Percentiles rank a stretch among this genome's conserved stretches.
These are phyloP conservation scores for Trachelus troglodyta DNA, from an alignment of 2,888 invertebrate genomes.

Conservation along the genomic window DNA sequence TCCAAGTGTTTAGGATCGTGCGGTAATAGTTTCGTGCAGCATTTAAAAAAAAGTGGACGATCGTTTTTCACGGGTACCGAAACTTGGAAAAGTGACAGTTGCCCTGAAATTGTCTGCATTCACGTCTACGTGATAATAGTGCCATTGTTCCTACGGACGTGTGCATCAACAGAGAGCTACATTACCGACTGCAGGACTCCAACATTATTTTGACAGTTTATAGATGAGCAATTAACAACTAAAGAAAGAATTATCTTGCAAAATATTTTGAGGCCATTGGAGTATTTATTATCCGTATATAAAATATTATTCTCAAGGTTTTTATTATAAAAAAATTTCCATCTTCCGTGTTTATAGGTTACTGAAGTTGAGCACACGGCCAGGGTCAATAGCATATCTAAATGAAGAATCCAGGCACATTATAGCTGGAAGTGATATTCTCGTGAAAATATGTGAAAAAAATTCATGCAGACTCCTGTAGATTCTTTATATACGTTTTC, in stretches of 20 bases:
- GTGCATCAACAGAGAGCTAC: conserved; percentile 1
- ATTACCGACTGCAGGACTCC: neutral
- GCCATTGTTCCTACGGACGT: neutral
- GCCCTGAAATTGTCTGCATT: conserved; percentile 44
- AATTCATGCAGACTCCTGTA: neutral
- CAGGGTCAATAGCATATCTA: neutral
- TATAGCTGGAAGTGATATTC: neutral
- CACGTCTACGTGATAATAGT: conserved; percentile 45
- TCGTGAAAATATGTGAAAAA: neutral
- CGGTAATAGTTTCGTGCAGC: conserved; percentile 39
- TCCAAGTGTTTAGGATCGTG: conserved; percentile 37
- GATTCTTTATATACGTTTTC: neutral
- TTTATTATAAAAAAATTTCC: neutral
- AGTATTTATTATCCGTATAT: neutral
- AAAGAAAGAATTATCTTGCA: neutral
- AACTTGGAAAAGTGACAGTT: conserved; percentile 57
- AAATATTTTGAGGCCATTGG: neutral
- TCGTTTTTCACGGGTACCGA: neutral
- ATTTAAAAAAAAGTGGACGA: conserved; percentile 38
- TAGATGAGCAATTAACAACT: neutral
- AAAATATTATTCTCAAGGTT: neutral
- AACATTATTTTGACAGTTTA: neutral
- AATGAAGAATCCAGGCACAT: neutral
- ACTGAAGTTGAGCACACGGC: neutral
- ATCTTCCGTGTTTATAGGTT: neutral